Conservation (phyloP, 2,888 invertebrate genomes). For the Aleiodes leptofemur region DNA sequence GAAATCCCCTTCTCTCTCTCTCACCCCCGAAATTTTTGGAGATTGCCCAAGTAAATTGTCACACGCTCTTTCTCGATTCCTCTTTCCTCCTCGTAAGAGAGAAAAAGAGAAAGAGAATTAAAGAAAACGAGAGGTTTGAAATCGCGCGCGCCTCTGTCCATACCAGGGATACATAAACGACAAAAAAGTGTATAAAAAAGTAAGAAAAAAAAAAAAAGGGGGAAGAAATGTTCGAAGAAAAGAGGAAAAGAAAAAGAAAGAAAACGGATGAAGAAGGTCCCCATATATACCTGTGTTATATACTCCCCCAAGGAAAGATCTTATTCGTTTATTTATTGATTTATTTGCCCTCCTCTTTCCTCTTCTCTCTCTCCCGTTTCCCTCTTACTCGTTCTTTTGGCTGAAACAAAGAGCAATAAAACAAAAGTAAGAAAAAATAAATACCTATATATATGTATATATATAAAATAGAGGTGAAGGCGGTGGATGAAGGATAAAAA, state of each 20-base stretch:
- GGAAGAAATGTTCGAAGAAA: constrained; percentile 40
- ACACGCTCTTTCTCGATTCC: constrained; percentile 68
- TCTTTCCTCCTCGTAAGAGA: neutral
- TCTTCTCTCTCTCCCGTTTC: neutral
- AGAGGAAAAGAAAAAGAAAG: constrained; percentile 20
- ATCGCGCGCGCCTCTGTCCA: constrained; percentile 33
- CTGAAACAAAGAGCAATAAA: constrained; percentile 37
- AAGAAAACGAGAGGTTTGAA: constrained; percentile 23
- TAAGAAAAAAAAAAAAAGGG: constrained; percentile 45
- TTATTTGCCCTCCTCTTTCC: constrained; percentile 32
- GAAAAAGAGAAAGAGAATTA: neutral
- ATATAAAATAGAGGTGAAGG: constrained; percentile 21
- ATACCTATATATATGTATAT: neutral
- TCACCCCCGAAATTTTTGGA: constrained; percentile 55
- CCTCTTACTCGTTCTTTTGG: constrained; percentile 10
- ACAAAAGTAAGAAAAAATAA: constrained; percentile 27
- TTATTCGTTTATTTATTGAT: constrained; percentile 47
- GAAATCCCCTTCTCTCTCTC: constrained; percentile 41
- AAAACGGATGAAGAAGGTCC: neutral
- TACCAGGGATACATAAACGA: constrained; percentile 46
- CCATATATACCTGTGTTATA: constrained; percentile 39
- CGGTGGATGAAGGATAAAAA: neutral
- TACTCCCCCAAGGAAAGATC: constrained; percentile 31
- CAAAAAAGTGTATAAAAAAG: constrained; percentile 33
- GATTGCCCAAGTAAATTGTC: constrained; percentile 75